Base-by-base conservation (phyloP, 2,888 invertebrate genomes). In the Ophioninae sp. region DNA sequence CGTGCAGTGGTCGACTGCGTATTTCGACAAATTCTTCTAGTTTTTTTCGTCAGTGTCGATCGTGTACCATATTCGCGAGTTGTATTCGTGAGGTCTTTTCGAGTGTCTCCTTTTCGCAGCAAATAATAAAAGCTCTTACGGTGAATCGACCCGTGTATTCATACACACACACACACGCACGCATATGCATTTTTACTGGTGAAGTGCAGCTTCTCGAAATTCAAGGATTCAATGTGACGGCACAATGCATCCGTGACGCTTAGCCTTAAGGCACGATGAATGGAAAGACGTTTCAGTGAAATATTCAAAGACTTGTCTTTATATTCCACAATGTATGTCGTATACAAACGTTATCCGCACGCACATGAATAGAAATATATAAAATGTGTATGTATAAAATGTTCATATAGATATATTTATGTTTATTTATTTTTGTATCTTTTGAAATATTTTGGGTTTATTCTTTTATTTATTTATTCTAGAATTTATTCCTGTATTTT, bases 201-300 rank as follows among this genome's bases (percentile, higher is more conserved):
- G 65, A 68, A 21, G 68, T 50, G 50, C 61, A 74, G 84, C 83
- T 83, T 84, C 70, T 78, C 56, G 67, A 84, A 86, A 86, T 86
- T 86, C 86, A 83, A 86, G 79, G 83, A 85, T 86, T 85, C 83
- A 85, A 79, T 86, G 67, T 75, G 70, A 76, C 57, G 72, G 61
- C 72, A 84, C 79, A 76, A 84, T 80, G 84, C 70, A 82, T 78
- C 76, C 64, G 57, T 50, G 70, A 81, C 59, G 76, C 41, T 76
- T 72, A 65, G 81, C 76, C 77, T 70, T 62, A 79, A 50, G 56
- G 59, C 50, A 68, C 64, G 74, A 82, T 73, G 69, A 76, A 82
- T 78, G 79, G 72, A 79, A 70, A 41, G 78, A 65, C 77, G 70
- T 81, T 79, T 82, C 79, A 79, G 70, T 85, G 85, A 86, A 86